These are phyloP conservation scores for Bergia puertoricense DNA, from an alignment of 92 coral and sea anemone genomes.

Conservation along the genomic window DNA sequence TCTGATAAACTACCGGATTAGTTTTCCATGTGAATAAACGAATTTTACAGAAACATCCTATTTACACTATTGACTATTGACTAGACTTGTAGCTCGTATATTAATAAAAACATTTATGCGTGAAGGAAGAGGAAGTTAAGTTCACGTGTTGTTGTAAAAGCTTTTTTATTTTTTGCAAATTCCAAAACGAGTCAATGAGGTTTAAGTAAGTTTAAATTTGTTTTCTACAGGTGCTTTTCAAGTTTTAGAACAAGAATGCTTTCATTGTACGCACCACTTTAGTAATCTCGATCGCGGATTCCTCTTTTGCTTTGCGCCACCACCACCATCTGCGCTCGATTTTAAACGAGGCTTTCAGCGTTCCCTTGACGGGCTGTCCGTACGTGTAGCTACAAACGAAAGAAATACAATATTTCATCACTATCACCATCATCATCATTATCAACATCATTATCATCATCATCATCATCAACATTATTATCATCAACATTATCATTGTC, in stretches of 20 bases:
- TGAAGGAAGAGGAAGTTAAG: no score
- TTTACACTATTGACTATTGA: no score
- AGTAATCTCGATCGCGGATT: not conserved
- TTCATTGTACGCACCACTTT: not conserved
- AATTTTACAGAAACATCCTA: no score
- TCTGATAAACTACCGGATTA: no score
- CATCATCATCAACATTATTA: no score
- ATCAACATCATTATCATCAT: no score
- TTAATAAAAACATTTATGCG: no score
- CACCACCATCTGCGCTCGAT: constrained; percentile 34
- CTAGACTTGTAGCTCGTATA: no score
- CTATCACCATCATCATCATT: not conserved
- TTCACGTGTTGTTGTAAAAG: not conserved
- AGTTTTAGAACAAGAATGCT: not conserved
- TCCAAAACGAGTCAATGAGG: not conserved
- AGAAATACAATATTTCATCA: not conserved
- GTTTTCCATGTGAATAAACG: no score
- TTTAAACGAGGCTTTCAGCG: constrained; percentile 55
- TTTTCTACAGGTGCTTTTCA: not conserved
- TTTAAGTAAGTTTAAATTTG: no score
- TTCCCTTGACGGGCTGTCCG: constrained; percentile 88
- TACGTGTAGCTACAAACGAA: constrained; percentile 72
- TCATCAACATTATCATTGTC: not conserved
- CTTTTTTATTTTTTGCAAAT: no score
- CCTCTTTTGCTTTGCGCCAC: not conserved